These are phyloP conservation scores for Pelecanus crispus DNA, from an alignment of 2,113 vertebrate species.

Conservation along the genomic window DNA sequence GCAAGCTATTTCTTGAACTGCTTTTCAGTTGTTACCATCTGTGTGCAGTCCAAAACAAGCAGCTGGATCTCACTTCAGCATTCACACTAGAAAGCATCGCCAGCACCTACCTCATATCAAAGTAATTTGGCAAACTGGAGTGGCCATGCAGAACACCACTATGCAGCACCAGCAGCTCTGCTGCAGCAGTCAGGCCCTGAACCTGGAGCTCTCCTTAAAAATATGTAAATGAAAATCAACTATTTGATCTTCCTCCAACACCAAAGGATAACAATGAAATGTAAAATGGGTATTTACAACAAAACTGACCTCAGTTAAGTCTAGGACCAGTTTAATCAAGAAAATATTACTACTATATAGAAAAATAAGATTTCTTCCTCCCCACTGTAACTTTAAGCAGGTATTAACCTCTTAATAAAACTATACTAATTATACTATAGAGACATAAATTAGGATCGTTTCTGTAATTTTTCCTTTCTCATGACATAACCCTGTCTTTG, in stretches of 20 bases:
- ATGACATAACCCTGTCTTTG: background rate
- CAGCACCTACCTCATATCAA: background rate
- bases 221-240: background rate
- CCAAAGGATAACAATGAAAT: background rate
- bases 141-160: rapidly evolving
- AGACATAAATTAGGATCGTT: background rate
- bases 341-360: background rate
- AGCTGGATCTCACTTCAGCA: background rate
- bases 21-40: background rate
- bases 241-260: background rate
- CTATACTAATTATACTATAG: background rate
- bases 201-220: background rate
- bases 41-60: background rate
- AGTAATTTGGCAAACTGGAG: background rate
- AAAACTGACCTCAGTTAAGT: background rate
- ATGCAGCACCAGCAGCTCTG: rapidly evolving
- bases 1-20: background rate
- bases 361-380: background rate
- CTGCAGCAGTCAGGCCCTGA: background rate
- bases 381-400: background rate
- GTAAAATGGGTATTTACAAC: background rate
- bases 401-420: background rate
- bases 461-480: background rate
- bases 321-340: background rate
- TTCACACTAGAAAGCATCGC: background rate